Percentiles rank a stretch among this genome's conserved stretches.
These are phyloP conservation scores for Abscondita cerata DNA, from an alignment of 2,888 invertebrate genomes.

Conservation along the genomic window DNA sequence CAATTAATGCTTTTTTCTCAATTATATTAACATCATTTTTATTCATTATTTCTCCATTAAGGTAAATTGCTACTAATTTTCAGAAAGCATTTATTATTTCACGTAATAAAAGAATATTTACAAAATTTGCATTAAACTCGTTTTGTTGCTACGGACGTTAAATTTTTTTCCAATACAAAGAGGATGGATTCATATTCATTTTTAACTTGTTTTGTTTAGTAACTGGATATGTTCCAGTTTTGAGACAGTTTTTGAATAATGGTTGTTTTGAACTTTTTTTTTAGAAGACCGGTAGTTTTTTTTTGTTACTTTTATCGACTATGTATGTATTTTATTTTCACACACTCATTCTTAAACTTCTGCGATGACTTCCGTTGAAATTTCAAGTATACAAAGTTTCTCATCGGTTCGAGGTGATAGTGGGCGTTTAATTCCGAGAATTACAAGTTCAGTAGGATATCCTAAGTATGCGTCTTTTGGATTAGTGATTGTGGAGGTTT, in stretches of 20 bases:
- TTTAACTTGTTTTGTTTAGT: background rate
- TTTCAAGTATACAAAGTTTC: background rate
- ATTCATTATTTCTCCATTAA: too few species aligned
- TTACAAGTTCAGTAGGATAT: conserved; percentile 4
- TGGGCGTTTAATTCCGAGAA: conserved; percentile 6
- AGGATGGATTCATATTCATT: background rate
- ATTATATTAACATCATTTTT: too few species aligned
- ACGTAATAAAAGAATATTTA: too few species aligned
- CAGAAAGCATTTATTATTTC: too few species aligned
- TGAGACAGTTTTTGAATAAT: background rate
- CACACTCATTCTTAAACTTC: background rate
- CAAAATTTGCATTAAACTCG: too few species aligned
- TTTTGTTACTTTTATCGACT: background rate
- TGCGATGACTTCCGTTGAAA: background rate
- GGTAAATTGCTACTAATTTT: too few species aligned
- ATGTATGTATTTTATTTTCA: background rate
- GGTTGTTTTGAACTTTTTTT: background rate
- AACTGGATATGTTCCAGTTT: conserved; percentile 8
- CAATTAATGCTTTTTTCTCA: too few species aligned
- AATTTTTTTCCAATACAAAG: background rate
- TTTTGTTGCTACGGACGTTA: too few species aligned
- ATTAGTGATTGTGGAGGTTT: background rate
- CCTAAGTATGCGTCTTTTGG: background rate
- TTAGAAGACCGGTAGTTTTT: background rate
- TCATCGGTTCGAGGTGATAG: background rate